Percentiles rank a stretch among this genome's conserved stretches.
Conservation (phyloP, 2,113 vertebrate genomes). For the Malurus alboscapulatus region DNA sequence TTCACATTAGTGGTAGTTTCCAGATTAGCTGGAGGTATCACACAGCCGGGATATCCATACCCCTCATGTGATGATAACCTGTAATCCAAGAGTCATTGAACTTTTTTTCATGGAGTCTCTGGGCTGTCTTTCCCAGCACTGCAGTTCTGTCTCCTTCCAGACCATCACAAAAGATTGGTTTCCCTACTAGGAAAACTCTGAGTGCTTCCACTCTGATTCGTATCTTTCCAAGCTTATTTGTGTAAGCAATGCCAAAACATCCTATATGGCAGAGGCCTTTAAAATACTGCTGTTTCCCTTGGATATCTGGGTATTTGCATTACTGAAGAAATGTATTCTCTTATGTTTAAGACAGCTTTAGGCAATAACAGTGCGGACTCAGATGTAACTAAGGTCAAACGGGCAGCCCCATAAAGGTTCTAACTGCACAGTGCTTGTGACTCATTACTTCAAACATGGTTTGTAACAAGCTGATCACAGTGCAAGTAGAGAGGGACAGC, state of each 20-base stretch:
- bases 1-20: not conserved
- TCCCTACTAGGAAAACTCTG: not conserved
- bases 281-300: constrained; percentile 8
- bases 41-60: not conserved
- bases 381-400: not conserved
- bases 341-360: not conserved
- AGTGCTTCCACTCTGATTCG: not conserved
- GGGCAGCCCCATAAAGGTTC: not conserved
- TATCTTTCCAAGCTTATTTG: not conserved
- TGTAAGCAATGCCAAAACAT: not conserved
- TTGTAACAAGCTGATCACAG: not conserved
- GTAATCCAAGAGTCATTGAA: not conserved
- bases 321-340: not conserved
- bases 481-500: not conserved
- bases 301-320: not conserved
- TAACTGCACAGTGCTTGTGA: not conserved
- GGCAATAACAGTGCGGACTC: not conserved
- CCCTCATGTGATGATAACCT: not conserved
- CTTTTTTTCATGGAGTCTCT: not conserved
- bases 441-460: not conserved
- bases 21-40: not conserved
- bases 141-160: not conserved
- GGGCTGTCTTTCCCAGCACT: not conserved
- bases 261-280: not conserved
- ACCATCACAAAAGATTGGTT: not conserved